These are phyloP conservation scores for Notolabrus celidotus DNA, from an alignment of 2,797 vertebrate species.

Conservation along the genomic window DNA sequence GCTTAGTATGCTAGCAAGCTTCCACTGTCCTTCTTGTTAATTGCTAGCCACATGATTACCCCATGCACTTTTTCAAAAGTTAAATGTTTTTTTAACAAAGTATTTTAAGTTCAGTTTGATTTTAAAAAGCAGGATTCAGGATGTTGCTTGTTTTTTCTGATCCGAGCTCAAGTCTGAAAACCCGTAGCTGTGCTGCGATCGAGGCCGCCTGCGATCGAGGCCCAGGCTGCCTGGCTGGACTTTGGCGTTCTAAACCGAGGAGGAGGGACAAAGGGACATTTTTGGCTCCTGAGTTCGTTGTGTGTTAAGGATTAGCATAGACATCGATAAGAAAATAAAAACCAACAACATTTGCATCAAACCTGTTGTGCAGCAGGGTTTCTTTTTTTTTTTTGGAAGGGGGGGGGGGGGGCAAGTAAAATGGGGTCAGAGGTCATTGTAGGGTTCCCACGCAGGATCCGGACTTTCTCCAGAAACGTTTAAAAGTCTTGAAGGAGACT, in stretches of 20 bases:
- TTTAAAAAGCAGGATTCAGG: not conserved
- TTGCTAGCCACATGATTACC: no score
- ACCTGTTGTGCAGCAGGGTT: constrained; percentile 73
- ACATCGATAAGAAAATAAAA: constrained; percentile 82
- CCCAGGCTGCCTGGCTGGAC: constrained; percentile 17
- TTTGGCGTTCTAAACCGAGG: constrained; percentile 12
- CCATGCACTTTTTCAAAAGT: no score
- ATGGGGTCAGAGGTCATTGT: constrained; percentile 3
- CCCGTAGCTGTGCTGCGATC: not conserved
- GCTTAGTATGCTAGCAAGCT: no score
- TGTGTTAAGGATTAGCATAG: constrained; percentile 88
- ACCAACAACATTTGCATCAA: constrained; percentile 82
- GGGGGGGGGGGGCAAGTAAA: not conserved
- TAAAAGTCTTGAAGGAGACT: not conserved
- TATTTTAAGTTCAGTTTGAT: constrained; percentile 19
- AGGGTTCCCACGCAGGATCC: constrained; percentile 33
- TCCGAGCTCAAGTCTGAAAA: constrained; percentile 24
- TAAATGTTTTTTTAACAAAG: no score
- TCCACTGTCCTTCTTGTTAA: no score
- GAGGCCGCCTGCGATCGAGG: no score
- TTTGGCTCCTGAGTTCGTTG: constrained; percentile 89
- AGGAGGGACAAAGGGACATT: constrained; percentile 76
- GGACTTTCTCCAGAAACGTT: constrained; percentile 4
- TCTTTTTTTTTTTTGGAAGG: constrained; percentile 1
- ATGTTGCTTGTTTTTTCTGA: constrained; percentile 4